These are phyloP conservation scores for Orycteropus afer DNA, from an alignment of 2,113 vertebrate genomes.

Conservation along the genomic window DNA sequence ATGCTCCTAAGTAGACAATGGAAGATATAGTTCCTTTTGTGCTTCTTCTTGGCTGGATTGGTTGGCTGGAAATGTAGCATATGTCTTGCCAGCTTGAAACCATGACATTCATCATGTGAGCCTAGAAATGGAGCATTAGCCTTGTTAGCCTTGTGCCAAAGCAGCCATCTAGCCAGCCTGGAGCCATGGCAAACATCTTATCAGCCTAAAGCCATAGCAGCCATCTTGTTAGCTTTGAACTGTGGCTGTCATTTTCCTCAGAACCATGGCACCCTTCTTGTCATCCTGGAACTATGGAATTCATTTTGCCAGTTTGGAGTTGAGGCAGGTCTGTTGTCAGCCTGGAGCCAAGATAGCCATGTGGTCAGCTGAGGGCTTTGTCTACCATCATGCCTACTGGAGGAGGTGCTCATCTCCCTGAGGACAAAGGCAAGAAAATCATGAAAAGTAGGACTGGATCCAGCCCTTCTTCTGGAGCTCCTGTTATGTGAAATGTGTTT, in stretches of 20 bases:
- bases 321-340: background rate
- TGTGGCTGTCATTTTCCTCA: background rate
- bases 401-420: background rate
- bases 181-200: background rate
- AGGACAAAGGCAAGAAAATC: background rate
- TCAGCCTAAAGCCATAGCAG: background rate
- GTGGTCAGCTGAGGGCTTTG: background rate
- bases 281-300: background rate
- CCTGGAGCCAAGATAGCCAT: background rate
- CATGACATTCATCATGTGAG: background rate
- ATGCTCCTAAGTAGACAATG: background rate
- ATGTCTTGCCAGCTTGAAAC: background rate
- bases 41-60: background rate
- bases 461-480: background rate
- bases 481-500: background rate
- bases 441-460: background rate
- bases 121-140: background rate
- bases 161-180: background rate
- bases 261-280: background rate
- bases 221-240: background rate
- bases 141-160: background rate
- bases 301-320: no score
- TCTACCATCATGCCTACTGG: background rate
- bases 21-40: background rate
- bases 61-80: background rate